Base-by-base conservation (phyloP, 2,797 vertebrate genomes). In the Rhodeus uyekii region DNA sequence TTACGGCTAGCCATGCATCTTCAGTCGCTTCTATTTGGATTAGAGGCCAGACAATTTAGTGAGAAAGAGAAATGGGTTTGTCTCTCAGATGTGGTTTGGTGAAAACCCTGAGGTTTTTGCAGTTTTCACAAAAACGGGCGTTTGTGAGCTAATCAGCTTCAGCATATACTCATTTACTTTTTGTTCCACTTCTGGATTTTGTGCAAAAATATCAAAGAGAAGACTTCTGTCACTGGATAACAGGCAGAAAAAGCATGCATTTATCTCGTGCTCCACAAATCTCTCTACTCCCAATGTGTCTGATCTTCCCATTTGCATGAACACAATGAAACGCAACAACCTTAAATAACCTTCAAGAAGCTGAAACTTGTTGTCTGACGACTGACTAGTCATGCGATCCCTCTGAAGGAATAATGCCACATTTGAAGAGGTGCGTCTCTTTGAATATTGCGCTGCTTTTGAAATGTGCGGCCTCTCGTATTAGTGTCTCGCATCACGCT, bases 11-110 rank as follows among this genome's bases (percentile, higher is more conserved):
- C 38, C 64, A 4, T 22, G 5, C 78, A 44, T 84, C 65, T 76
- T 83, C 72, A 85, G 27, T 83, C 46, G 39, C 79, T 83, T 84
- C 81, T 74, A 12, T 83, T 76, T 88, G 86, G 79, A 86, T 86
- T 80, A 87, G 46, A 83, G 63, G 58, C 76, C 85, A 84, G 58
- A 82, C 73, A 80, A 64, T 87, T 85, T 80, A 71, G 76, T 80
- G 48, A 36, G 32, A 38, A 44, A 22, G 38, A 42, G 61, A 82
- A 80, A 83, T 76, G 32, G 67, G 24, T 60, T 83, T 80, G 78
- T 42, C 8, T 58, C 64, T 81, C 58, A 60, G 42, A 84, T 14
- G 44, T 82, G 82, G 80, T 83, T 76, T 65, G 58, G 39, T 68
- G 44, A 78, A 34, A 79, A 87, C 84, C 84, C 81, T 84, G 82